phyloP scores from a whole-genome alignment of 2,113 vertebrate genomes.

The Gobio gobio region DNA sequence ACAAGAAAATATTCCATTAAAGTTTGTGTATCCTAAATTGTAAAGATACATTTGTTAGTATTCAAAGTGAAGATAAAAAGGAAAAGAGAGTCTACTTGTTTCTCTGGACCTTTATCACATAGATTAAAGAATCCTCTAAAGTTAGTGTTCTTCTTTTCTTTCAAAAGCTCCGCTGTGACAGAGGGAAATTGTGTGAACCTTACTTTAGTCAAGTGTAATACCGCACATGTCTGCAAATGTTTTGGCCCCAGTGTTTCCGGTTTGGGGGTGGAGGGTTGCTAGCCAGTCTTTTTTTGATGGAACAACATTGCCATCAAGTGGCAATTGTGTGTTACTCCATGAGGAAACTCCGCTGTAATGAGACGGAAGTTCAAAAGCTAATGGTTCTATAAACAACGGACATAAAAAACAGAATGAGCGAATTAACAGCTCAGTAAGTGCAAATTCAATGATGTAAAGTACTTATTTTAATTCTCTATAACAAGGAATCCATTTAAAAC shows the following conservation, averaged over 20 bases:
- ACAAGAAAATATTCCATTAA: too few species aligned
- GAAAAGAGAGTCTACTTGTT: neutral
- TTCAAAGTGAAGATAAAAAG: neutral
- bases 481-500: constrained; percentile 35
- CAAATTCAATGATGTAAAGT: constrained; percentile 50
- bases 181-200: constrained; percentile 26
- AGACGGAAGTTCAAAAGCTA: constrained; percentile 51
- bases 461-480: constrained; percentile 47
- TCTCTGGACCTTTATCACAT: neutral
- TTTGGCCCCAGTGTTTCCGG: constrained; percentile 33
- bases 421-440: constrained; percentile 45
- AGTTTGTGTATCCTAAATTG: neutral
- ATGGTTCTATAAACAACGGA: constrained; percentile 66
- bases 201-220: constrained; percentile 53
- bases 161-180: constrained; percentile 15
- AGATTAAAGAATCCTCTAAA: constrained; percentile 21
- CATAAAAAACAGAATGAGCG: constrained; percentile 60
- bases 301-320: constrained; percentile 87
- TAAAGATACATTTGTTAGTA: neutral
- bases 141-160: neutral
- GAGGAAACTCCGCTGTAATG: neutral
- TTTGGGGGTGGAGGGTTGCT: constrained; percentile 3
- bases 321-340: constrained; percentile 5
- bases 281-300: constrained; percentile 69
- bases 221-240: constrained; percentile 33